These are phyloP conservation scores for Brachionus paranguensis DNA, from an alignment of 1,140 invertebrate species.

Conservation along the genomic window DNA sequence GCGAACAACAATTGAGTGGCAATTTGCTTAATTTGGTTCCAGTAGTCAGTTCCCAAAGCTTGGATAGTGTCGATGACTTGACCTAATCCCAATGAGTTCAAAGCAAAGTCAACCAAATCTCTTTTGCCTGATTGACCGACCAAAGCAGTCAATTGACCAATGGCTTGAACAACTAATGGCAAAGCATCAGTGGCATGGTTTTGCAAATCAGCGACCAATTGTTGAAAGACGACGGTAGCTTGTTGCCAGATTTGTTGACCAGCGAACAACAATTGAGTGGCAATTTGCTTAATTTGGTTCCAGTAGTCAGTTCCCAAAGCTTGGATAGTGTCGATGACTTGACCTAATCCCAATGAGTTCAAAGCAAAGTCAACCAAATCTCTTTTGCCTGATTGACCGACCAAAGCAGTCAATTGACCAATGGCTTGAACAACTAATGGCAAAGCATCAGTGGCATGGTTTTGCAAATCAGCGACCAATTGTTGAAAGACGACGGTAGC, in stretches of 20 bases:
- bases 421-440: not conserved
- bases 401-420: not conserved
- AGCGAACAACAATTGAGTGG: slow-evolving; percentile 15
- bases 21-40: not conserved
- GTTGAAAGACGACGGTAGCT: not conserved
- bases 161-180: not conserved
- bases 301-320: not conserved
- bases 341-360: not conserved
- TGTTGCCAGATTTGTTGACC: slow-evolving; percentile 5
- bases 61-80: not conserved
- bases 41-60: not conserved
- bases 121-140: not conserved
- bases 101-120: not conserved
- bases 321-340: not conserved
- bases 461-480: not conserved
- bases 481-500: not conserved
- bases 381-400: not conserved
- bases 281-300: not conserved
- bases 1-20: slow-evolving; percentile 13
- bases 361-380: not conserved
- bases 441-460: slow-evolving; percentile 11
- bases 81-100: not conserved
- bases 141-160: not conserved
- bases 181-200: not conserved
- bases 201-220: not conserved